Conservation (phyloP, 2,113 vertebrate species). For the Sinocyclocheilus anshuiensis region DNA sequence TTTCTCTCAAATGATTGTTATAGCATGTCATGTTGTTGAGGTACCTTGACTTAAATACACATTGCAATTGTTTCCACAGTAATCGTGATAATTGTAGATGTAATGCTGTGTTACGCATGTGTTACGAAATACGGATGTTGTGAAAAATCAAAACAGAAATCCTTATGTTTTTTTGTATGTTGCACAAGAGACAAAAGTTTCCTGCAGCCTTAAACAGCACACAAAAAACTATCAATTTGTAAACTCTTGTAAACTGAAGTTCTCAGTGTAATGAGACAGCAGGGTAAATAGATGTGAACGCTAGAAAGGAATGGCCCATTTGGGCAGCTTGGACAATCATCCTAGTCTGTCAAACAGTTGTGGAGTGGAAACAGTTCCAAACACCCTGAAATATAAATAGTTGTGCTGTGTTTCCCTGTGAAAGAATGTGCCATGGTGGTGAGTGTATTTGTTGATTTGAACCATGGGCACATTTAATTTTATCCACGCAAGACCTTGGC, state of each 20-base stretch:
- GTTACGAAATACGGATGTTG: not conserved
- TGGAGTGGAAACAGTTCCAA: constrained; percentile 19
- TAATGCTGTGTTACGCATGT: not conserved
- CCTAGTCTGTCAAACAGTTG: constrained; percentile 45
- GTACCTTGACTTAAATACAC: not conserved
- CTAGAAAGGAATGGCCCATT: constrained; percentile 1
- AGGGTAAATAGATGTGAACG: not conserved
- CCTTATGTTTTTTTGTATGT: constrained; percentile 7
- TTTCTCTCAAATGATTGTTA: not conserved
- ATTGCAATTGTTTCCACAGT: not conserved
- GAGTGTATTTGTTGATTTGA: constrained; percentile 18
- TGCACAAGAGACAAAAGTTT: constrained; percentile 1
- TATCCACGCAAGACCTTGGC: not conserved
- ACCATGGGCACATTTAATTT: not conserved
- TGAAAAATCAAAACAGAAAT: not conserved
- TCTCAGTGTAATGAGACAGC: not conserved
- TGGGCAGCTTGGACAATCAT: constrained; percentile 29
- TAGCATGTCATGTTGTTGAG: not conserved
- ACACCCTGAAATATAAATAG: constrained; percentile 51
- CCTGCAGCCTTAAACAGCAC: not conserved
- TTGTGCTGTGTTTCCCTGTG: constrained; percentile 35
- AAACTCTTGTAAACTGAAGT: not conserved
- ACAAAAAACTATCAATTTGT: not conserved
- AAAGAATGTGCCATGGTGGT: constrained; percentile 2
- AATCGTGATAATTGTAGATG: not conserved